phyloP scores from a whole-genome alignment of 2,113 vertebrate species.

The Pseudopipra pipra region DNA sequence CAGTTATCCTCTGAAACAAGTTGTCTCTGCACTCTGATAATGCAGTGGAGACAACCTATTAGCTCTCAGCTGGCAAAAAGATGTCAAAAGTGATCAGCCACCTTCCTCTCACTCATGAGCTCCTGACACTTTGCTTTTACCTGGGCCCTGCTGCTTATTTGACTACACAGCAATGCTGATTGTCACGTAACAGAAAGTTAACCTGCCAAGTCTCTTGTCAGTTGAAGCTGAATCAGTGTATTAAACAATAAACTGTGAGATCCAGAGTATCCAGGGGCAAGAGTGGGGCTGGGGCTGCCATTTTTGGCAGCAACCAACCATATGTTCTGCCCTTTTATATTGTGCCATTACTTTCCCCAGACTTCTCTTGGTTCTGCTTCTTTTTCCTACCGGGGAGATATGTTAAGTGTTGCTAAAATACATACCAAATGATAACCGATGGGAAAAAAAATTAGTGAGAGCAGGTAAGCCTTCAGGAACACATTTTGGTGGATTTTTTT shows the following conservation, averaged over 20 bases:
- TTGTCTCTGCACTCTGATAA: not conserved
- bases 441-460: fast-evolving
- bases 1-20: not conserved
- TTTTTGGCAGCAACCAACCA: not conserved
- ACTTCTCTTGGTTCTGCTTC: not conserved
- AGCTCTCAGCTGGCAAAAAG: not conserved
- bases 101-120: not conserved
- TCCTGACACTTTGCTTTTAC: not conserved
- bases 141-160: not conserved
- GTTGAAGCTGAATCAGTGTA: not conserved
- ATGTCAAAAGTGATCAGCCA: not conserved
- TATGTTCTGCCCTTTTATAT: not conserved
- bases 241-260: not conserved
- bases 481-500: fast-evolving
- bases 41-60: not conserved
- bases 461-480: not conserved
- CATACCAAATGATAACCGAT: not conserved
- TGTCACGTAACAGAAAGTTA: not conserved
- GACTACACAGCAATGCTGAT: not conserved
- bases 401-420: not conserved
- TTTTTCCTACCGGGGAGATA: not conserved
- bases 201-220: not conserved
- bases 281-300: not conserved
- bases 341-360: not conserved
- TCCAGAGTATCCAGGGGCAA: not conserved